Conservation (phyloP, 2,888 invertebrate genomes). For the Drosophila acutilabella region DNA sequence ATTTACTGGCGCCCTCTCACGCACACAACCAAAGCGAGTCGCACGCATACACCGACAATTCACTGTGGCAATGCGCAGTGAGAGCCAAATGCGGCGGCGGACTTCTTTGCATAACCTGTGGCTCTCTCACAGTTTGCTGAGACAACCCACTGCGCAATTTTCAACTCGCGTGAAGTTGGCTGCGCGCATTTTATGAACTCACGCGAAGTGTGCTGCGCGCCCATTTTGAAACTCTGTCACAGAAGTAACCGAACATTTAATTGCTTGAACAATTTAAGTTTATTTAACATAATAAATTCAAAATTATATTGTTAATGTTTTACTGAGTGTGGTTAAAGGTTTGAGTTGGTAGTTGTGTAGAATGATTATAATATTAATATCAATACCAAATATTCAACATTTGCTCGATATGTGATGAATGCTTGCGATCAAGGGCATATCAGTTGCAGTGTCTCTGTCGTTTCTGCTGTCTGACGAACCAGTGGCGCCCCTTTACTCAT, state of each 20-base stretch:
- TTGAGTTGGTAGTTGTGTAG: not conserved
- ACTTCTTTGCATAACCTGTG: conserved; percentile 37
- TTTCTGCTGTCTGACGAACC: conserved; percentile 20
- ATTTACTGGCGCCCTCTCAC: conserved; percentile 47
- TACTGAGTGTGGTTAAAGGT: not conserved
- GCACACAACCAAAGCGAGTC: conserved; percentile 34
- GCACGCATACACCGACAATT: conserved; percentile 40
- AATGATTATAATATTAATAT: not conserved
- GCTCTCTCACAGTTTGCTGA: conserved; percentile 20
- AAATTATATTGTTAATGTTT: too few relatives aligned
- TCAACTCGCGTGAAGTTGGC: conserved; percentile 50
- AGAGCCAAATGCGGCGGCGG: conserved; percentile 9
- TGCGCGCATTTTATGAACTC: conserved; percentile 36
- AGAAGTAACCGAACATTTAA: conserved; percentile 5
- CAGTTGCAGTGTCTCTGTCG: conserved; percentile 39
- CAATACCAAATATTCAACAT: conserved; percentile 28
- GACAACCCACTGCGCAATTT: conserved; percentile 36
- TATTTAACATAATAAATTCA: not conserved
- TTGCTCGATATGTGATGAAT: conserved; percentile 49
- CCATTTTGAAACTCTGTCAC: not conserved
- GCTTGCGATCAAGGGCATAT: conserved; percentile 52
- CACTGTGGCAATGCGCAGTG: conserved; percentile 7
- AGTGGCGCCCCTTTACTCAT: conserved; percentile 41
- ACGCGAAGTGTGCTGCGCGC: conserved; percentile 16
- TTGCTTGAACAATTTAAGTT: not conserved